These are phyloP conservation scores for Novumbra hubbsi DNA, from an alignment of 2,797 vertebrate species.

Conservation along the genomic window DNA sequence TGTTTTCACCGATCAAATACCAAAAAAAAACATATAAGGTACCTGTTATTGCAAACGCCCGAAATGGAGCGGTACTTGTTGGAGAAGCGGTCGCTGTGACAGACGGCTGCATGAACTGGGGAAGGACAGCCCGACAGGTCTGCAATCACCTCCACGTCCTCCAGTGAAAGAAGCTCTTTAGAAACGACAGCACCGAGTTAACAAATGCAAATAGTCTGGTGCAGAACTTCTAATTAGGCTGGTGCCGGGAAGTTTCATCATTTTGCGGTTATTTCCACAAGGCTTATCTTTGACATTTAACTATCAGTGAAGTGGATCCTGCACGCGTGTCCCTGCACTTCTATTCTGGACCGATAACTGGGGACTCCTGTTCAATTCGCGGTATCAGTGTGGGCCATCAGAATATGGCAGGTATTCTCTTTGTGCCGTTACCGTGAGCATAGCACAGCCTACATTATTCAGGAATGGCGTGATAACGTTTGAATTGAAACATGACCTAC, in stretches of 20 bases:
- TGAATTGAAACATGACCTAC: constrained; percentile 60
- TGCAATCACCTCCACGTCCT: constrained; percentile 70
- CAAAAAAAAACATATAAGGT: constrained; percentile 10
- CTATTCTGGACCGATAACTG: not conserved
- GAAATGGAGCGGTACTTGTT: constrained; percentile 84
- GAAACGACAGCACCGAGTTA: constrained; percentile 24
- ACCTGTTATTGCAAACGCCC: constrained; percentile 94
- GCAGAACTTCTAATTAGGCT: not conserved
- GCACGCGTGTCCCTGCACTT: not conserved
- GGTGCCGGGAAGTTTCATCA: not conserved
- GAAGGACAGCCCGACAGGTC: constrained; percentile 81
- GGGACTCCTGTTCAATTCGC: not conserved
- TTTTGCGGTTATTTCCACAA: not conserved
- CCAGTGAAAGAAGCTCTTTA: constrained; percentile 72
- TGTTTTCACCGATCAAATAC: not conserved
- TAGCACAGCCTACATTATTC: not conserved
- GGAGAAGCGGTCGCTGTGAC: constrained; percentile 67
- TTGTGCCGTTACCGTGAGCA: not conserved
- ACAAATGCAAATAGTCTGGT: constrained; percentile 18
- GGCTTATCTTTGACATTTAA: constrained; percentile 29
- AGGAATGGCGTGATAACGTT: not conserved
- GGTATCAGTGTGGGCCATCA: not conserved
- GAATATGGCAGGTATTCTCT: not conserved
- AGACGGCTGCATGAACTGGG: constrained; percentile 64
- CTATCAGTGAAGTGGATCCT: constrained; percentile 14